Conservation (phyloP, 2,113 vertebrate species). For the Acrocephalus kingi region DNA sequence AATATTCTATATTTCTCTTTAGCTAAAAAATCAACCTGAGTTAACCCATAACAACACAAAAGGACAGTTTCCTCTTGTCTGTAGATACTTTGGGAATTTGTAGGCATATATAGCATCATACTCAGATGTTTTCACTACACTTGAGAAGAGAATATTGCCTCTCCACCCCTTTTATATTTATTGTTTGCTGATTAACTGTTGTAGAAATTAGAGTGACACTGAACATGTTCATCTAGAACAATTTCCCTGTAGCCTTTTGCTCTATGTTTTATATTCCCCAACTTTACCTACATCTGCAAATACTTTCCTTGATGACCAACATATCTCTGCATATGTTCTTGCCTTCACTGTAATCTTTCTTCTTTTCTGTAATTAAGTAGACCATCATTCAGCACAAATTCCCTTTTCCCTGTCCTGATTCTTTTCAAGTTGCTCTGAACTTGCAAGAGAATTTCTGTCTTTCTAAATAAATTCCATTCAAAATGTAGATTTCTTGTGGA, state of each 20-base stretch:
- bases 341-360: not conserved
- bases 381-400: not conserved
- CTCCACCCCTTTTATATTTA: not conserved
- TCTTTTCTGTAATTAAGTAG: not conserved
- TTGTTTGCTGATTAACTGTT: not conserved
- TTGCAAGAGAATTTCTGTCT: not conserved
- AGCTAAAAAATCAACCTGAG: too few species aligned
- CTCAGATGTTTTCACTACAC: not conserved
- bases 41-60: not conserved
- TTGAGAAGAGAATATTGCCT: not conserved
- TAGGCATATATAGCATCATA: not conserved
- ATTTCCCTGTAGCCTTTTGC: not conserved
- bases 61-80: not conserved
- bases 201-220: conserved; percentile 21
- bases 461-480: not conserved
- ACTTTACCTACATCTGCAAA: conserved; percentile 39
- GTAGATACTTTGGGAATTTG: not conserved
- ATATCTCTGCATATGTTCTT: not conserved
- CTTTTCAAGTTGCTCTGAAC: not conserved
- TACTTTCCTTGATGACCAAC: conserved; percentile 8
- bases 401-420: not conserved
- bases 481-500: not conserved
- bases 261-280: not conserved
- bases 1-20: too few species aligned
- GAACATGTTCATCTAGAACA: not conserved